phyloP scores from a whole-genome alignment of 2,888 invertebrate genomes.

The Mythimna albipuncta region DNA sequence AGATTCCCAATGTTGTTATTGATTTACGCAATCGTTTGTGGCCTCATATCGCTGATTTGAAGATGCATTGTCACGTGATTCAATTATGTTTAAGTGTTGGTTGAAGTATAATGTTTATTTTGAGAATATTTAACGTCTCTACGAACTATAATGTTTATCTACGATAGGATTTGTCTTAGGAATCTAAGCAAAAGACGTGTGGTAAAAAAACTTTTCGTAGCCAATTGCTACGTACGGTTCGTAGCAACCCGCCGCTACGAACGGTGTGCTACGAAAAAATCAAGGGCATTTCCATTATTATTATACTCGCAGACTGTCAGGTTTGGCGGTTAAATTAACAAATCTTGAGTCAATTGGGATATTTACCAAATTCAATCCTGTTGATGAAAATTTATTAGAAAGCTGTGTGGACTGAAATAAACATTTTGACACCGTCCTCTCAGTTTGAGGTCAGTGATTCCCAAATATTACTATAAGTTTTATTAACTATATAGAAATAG shows the following conservation, averaged over 20 bases:
- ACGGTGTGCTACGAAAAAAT: conserved; percentile 4
- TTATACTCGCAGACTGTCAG: no score
- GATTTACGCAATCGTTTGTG: conserved; percentile 82
- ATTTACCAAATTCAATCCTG: neutral
- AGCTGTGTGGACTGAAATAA: neutral
- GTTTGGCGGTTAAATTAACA: no score
- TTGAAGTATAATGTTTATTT: conserved; percentile 6
- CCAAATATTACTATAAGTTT: no score
- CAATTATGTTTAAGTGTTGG: conserved; percentile 37
- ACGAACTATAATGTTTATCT: neutral
- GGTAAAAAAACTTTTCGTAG: conserved; percentile 7
- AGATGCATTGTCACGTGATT: conserved; percentile 59
- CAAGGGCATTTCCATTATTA: neutral
- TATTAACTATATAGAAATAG: no score
- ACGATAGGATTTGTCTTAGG: neutral
- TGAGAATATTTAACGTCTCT: neutral
- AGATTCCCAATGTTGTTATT: conserved; percentile 82
- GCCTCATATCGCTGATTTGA: conserved; percentile 70
- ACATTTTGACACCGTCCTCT: no score
- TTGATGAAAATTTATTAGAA: neutral
- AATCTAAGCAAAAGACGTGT: neutral
- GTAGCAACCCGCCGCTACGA: conserved; percentile 35
- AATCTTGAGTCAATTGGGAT: no score
- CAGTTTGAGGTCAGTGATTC: neutral
- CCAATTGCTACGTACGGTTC: conserved; percentile 8